phyloP scores from a whole-genome alignment of 2,888 invertebrate species.

The Sicus ferrugineus region DNA sequence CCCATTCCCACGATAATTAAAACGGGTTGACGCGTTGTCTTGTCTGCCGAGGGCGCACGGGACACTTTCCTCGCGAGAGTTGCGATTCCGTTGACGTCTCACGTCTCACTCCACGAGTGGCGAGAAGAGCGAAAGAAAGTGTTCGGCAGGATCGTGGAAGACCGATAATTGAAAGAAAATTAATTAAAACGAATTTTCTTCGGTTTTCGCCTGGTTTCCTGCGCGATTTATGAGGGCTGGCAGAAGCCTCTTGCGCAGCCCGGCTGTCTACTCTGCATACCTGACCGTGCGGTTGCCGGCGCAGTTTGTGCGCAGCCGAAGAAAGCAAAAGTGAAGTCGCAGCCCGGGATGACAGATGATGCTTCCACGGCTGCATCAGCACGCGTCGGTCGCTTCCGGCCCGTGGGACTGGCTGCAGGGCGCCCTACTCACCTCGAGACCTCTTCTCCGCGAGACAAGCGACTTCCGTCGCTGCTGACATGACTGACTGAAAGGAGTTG shows the following conservation, averaged over 20 bases:
- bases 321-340: constrained; percentile 15
- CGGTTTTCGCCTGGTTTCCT: constrained; percentile 16
- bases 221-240: constrained; percentile 4
- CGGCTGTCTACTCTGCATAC: background rate
- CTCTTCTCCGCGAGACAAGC: background rate
- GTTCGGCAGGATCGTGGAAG: background rate
- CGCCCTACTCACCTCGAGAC: background rate
- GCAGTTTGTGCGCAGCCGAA: background rate
- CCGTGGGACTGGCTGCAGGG: background rate
- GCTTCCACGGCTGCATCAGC: background rate
- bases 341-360: constrained; percentile 19
- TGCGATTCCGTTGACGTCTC: background rate
- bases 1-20: constrained; percentile 31
- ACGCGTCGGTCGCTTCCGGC: constrained; percentile 32
- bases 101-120: background rate
- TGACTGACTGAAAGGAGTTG: constrained; percentile 20
- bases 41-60: background rate
- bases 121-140: too few relatives aligned
- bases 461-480: constrained; percentile 21
- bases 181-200: constrained; percentile 15
- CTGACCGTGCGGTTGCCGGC: background rate
- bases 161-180: background rate
- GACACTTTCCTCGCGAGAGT: too few relatives aligned
- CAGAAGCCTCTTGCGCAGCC: background rate
- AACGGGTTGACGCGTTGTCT: constrained; percentile 15